Evolutionary conservation across 2,113 vertebrate genomes (phyloP), one percentile per base, ranked within the genome.

Genomic region (Otus sunia): DNA sequence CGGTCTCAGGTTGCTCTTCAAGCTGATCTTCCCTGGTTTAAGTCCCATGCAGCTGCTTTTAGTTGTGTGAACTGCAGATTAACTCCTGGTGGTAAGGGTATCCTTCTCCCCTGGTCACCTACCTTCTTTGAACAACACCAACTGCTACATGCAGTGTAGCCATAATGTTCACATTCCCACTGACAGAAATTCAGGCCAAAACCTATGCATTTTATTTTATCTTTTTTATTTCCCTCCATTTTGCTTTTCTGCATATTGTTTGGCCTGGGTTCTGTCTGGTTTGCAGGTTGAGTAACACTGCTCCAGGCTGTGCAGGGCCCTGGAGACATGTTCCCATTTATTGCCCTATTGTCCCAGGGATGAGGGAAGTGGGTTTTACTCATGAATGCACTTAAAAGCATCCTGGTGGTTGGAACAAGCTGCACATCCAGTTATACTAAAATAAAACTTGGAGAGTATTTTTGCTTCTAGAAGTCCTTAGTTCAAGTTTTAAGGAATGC

Each of bases 301-400:
- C 52, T 90, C 50, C 63, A 80, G 59, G 59, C 63, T 62, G 86
- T 8, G 3, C n/a, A 76, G 53, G 16, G 37, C 75, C 66, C 66
- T 82, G 73, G 66, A 72, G 88, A 91, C 45, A 73, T 66, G 55
- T 79, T 92, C 85, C 32, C 47, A 22, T 88, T 90, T 90, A 95
- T 71, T 94, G 41, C 37, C 77, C 58, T 95, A 55, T 94, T 96
- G 92, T 92, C 80, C 80, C 26, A 79, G 50, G 39, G 69, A 75
- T 73, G 74, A 91, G 76, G 49, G 50, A 94, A 87, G 59, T 86
- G 80, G 82, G 50, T 92, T 90, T 84, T 91, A 55, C 19, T 96
- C 50, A 47, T 75, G 69, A 91, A 50, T 78, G 41, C 32, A 36
- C 18, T 47, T 45, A 34, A 89, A 93, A 91, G 62, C 45, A 30